These are phyloP conservation scores for Malurus melanocephalus DNA, from an alignment of 2,113 vertebrate species.

Conservation along the genomic window DNA sequence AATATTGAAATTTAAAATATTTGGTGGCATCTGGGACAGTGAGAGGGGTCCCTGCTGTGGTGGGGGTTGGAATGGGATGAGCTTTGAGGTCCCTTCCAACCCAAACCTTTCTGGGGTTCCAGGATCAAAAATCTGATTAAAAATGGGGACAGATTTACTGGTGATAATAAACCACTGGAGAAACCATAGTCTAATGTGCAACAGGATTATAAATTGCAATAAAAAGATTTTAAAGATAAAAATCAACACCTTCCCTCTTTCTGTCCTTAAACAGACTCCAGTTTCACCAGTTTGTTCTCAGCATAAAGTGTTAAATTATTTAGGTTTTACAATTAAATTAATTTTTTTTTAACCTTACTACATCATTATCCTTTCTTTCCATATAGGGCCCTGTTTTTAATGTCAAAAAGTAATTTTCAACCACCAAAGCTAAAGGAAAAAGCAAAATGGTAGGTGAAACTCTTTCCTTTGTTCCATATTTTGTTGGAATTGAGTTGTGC, in stretches of 20 bases:
- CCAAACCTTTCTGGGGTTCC: not conserved
- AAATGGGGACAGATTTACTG: not conserved
- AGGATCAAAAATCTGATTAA: not conserved
- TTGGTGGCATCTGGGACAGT: not conserved
- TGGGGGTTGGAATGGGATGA: fast-evolving
- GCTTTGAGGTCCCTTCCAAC: not conserved
- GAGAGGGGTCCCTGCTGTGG: not conserved
- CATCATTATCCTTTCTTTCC: conserved; percentile 25
- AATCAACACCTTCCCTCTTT: not conserved
- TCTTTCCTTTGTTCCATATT: not conserved
- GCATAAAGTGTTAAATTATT: not conserved
- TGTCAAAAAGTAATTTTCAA: conserved; percentile 97
- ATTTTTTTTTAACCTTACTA: not conserved
- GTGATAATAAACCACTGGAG: not conserved
- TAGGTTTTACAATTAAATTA: not conserved
- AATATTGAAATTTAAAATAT: fast-evolving
- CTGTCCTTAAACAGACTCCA: not conserved
- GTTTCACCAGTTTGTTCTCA: not conserved
- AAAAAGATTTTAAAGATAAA: not conserved
- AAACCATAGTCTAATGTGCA: not conserved
- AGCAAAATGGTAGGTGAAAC: conserved; percentile 87
- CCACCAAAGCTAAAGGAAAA: conserved; percentile 98
- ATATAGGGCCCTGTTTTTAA: conserved; percentile 92
- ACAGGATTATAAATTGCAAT: not conserved
- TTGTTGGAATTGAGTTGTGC: not conserved